These are phyloP conservation scores for Chiroxiphia lanceolata DNA, from an alignment of 2,797 vertebrate species.

Conservation along the genomic window DNA sequence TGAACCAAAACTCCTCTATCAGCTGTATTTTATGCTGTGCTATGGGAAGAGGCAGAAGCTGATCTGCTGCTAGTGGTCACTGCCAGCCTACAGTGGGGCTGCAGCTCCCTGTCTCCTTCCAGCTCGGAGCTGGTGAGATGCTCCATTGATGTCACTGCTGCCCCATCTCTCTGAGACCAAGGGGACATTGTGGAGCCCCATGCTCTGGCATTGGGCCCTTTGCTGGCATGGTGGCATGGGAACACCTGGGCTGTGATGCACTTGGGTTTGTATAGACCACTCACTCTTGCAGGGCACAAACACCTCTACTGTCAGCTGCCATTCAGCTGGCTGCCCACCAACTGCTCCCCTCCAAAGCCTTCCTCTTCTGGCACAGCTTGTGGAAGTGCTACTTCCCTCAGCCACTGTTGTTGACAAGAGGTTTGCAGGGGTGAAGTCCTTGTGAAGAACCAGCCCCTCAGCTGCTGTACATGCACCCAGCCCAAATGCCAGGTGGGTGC, in stretches of 20 bases:
- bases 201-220: neutral
- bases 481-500: neutral
- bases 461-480: neutral
- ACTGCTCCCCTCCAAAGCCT: neutral
- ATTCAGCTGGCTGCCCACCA: fast-evolving
- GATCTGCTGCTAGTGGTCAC: neutral
- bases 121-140: fast-evolving
- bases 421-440: neutral
- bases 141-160: neutral
- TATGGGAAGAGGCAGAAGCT: neutral
- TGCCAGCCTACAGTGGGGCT: neutral
- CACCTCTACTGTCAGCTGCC: neutral
- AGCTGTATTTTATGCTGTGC: neutral
- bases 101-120: neutral
- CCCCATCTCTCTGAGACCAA: neutral
- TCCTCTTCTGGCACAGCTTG: fast-evolving
- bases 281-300: fast-evolving
- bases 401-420: neutral
- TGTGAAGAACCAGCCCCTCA: neutral
- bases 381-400: neutral
- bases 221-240: neutral
- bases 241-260: neutral
- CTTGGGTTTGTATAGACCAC: neutral
- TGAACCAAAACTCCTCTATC: neutral
- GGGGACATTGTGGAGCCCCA: neutral